Evolutionary conservation across 2,113 vertebrate genomes (phyloP).

Genomic region (Syrmaticus mikado): DNA sequence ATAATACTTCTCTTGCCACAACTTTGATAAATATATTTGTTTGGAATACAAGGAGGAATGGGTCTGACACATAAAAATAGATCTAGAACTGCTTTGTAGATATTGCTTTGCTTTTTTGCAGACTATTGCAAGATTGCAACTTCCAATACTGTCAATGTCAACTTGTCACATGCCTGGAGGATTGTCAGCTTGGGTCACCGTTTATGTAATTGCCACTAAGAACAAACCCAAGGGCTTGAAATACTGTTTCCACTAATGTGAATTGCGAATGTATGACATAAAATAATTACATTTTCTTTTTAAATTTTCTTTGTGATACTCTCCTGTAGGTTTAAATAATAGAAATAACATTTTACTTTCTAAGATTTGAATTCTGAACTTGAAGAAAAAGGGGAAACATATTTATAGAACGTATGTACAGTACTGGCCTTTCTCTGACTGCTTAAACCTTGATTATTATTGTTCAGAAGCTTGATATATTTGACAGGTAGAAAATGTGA

Average conservation of each 20-base stretch:
- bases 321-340: not conserved
- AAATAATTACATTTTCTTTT: not conserved
- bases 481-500: not conserved
- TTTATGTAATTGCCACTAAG: not conserved
- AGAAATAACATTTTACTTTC: not conserved
- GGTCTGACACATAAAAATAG: not conserved
- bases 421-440: not conserved
- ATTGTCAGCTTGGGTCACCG: slow-evolving; percentile 1
- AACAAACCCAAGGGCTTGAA: not conserved
- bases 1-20: not conserved
- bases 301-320: not conserved
- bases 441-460: not conserved
- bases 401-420: not conserved
- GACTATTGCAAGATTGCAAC: slow-evolving; percentile 14
- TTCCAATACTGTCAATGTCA: not conserved
- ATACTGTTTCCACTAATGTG: not conserved
- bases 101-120: not conserved
- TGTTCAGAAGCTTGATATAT: not conserved
- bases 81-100: not conserved
- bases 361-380: not conserved
- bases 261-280: not conserved
- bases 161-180: not conserved
- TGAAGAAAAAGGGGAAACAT: not conserved
- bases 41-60: not conserved
- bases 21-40: not conserved